Base-by-base conservation (phyloP, 2,888 invertebrate genomes). In the Leptarthrus brevirostris region DNA sequence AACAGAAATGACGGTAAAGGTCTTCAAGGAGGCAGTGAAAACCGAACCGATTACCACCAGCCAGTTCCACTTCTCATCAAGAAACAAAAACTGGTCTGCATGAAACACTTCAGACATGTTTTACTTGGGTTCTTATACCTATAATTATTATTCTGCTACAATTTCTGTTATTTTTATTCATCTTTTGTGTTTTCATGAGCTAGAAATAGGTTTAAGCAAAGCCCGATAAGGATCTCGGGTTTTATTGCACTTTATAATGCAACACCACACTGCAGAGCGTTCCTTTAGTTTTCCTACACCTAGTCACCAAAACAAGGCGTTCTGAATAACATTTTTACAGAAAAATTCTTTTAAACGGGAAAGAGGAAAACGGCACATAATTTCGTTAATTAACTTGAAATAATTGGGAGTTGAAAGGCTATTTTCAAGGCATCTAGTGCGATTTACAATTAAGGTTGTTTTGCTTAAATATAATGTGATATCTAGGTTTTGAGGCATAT, bases 91-190 rank as follows among this genome's bases (percentile, higher is more conserved):
- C 49, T 44, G 24, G 66, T 47, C 66, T 22, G 49, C 66, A 66
- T 66, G 66, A 66, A 66, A 24, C 26, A 47, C 66, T 12, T 47
- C 47, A 49, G 49, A 47, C 66, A 47, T 66, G 66, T 66, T 66
- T 66, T 49, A 24, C 49, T 49, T 47, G 47, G 16, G 24, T 26
- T 49, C 49, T 26, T 26, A 49, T 47, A 47, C 66, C 24, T 44
- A 24, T 66, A 66, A 66, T 66, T 66, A 49, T 8, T 47, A 24
- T 20, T 20, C 20, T 22, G 18, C 47, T 24, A 49, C 36, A 26
- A 24, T 66, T 58, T 66, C 14, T 66, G 26, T 44, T 66, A 49
- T 44, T 66, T 64, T 66, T 66, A 66, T 49, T 47, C 47, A 66
- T 44, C 24, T 66, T 66, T 66, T 14, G 20, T 20, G 18, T 8